Evolutionary conservation across 1,140 invertebrate genomes (phyloP).

Genomic region (Calliphora vicina): DNA sequence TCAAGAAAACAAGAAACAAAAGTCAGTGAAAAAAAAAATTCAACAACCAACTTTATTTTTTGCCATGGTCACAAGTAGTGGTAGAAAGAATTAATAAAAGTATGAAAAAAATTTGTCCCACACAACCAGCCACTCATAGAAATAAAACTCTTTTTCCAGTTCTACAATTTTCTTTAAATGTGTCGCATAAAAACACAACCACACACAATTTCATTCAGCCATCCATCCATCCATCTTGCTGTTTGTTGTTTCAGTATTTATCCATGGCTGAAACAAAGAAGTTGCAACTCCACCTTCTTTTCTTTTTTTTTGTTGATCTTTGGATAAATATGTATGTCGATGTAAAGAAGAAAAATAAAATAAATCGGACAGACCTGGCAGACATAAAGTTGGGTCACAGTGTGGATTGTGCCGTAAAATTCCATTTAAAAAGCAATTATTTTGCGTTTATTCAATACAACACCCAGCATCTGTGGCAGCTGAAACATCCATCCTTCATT

Average conservation of each 20-base stretch:
- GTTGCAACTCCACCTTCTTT: no score
- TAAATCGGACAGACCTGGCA: neutral
- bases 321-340: no score
- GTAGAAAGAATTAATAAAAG: neutral
- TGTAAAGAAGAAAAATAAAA: no score
- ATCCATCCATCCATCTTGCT: neutral
- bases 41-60: neutral
- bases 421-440: constrained; percentile 35
- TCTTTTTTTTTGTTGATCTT: no score
- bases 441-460: constrained; percentile 35
- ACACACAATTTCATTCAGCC: neutral
- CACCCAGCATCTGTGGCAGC: constrained; percentile 26
- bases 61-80: neutral
- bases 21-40: neutral
- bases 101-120: neutral
- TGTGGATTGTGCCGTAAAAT: constrained; percentile 7
- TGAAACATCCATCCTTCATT: neutral
- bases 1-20: neutral
- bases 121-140: neutral
- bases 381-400: neutral
- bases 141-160: neutral
- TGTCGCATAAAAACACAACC: neutral
- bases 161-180: neutral
- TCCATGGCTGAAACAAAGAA: no score
- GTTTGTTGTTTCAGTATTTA: no score